These are phyloP conservation scores for Alitta virens DNA, from an alignment of 2,888 invertebrate species.

Conservation along the genomic window DNA sequence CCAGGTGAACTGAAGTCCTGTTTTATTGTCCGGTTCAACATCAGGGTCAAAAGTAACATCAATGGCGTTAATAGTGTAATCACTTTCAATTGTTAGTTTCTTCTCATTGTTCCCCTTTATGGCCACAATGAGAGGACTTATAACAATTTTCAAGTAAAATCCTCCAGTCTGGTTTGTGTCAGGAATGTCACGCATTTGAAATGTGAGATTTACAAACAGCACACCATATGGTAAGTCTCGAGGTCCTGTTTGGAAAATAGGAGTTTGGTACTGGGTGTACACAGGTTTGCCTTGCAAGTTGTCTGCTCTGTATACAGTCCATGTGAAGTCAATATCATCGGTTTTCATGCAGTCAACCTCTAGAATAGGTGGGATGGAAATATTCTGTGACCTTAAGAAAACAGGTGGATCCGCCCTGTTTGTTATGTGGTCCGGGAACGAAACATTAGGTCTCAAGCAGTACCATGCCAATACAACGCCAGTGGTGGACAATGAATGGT, in stretches of 20 bases:
- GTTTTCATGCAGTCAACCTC: slow-evolving; percentile 4
- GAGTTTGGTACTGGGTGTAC: not conserved
- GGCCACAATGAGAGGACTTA: not conserved
- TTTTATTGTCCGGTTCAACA: not conserved
- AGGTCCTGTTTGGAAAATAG: not conserved
- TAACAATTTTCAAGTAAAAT: not conserved
- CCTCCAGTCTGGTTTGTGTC: not conserved
- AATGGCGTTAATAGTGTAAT: not conserved
- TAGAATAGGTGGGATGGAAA: not conserved
- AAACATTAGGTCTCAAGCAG: not conserved
- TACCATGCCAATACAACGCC: slow-evolving; percentile 3
- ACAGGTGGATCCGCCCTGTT: not conserved
- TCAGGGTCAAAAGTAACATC: not conserved
- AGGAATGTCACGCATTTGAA: not conserved
- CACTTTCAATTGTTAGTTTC: not conserved
- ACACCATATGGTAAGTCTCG: not conserved
- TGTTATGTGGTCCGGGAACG: not conserved
- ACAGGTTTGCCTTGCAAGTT: not conserved
- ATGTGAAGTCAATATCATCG: not conserved
- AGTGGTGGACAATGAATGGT: not conserved
- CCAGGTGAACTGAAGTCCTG: not conserved
- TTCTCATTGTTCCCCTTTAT: not conserved
- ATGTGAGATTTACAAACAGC: not conserved
- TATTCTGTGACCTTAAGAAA: not conserved
- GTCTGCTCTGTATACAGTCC: not conserved